Evolutionary conservation across 2,113 vertebrate genomes (phyloP).

Genomic region (Pungitius pungitius): DNA sequence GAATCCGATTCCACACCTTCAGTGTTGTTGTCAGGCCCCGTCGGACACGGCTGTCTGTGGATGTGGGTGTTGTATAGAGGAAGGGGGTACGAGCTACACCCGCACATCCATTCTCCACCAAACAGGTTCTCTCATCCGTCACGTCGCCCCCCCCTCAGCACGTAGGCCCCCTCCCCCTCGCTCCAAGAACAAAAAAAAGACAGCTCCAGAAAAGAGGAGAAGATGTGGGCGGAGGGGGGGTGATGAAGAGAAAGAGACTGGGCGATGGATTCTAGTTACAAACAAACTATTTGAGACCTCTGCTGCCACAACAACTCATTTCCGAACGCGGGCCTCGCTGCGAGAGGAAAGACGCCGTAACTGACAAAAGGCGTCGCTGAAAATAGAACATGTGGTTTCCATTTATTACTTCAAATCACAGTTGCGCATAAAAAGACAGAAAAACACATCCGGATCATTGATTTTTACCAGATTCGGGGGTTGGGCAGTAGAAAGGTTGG

Average conservation of each 20-base stretch:
- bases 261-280: constrained; percentile 63
- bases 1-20: constrained; percentile 67
- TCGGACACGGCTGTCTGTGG: constrained; percentile 66
- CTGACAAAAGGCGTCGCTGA: constrained; percentile 34
- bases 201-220: constrained; percentile 24
- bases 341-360: constrained; percentile 15
- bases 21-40: constrained; percentile 57
- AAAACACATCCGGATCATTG: constrained; percentile 25
- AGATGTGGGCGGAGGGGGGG: neutral
- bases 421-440: constrained; percentile 22
- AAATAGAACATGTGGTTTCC: constrained; percentile 64
- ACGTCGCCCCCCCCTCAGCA: constrained; percentile 56
- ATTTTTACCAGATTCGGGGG: constrained; percentile 4
- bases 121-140: constrained; percentile 75
- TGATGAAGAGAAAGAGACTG: constrained; percentile 44
- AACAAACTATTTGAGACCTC: constrained; percentile 30
- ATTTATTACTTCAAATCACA: constrained; percentile 55
- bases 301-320: constrained; percentile 1
- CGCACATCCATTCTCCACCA: constrained; percentile 53
- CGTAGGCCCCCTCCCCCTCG: constrained; percentile 44
- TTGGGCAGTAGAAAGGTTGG: neutral
- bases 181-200: constrained; percentile 34
- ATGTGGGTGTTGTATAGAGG: constrained; percentile 62
- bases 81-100: constrained; percentile 56
- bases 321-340: constrained; percentile 23